phyloP scores from a whole-genome alignment of 1,140 invertebrate genomes.

The Microplitis mediator region DNA sequence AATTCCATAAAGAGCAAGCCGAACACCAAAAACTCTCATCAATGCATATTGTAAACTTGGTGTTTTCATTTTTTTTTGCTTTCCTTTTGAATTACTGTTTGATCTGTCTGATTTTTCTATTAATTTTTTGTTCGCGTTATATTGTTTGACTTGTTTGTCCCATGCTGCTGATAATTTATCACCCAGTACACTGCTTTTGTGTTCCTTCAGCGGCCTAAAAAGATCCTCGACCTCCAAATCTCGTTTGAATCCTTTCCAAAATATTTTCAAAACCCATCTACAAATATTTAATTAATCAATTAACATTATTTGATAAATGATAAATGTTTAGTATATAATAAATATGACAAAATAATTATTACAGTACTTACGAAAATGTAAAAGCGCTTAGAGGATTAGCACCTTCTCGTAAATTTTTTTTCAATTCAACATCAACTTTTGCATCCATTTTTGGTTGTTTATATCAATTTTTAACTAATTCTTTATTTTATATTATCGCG shows the following conservation, averaged over 20 bases:
- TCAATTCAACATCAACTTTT: conserved; percentile 53
- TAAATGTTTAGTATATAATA: no score
- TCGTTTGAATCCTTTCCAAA: conserved; percentile 69
- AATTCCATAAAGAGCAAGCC: conserved; percentile 62
- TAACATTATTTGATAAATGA: no score
- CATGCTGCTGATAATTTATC: conserved; percentile 53
- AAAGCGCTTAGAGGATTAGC: conserved; percentile 64
- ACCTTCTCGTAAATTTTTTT: conserved; percentile 62
- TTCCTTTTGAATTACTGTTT: conserved; percentile 17
- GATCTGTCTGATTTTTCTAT: neutral
- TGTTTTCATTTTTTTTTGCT: conserved; percentile 41
- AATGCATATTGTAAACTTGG: conserved; percentile 65
- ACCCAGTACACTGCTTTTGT: conserved; percentile 60
- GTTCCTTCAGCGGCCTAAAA: conserved; percentile 68
- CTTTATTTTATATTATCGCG: neutral
- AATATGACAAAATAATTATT: neutral
- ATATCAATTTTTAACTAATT: neutral
- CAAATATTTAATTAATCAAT: neutral
- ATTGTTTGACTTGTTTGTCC: conserved; percentile 44
- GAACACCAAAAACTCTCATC: conserved; percentile 62
- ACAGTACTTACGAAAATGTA: conserved; percentile 64
- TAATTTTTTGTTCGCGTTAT: neutral
- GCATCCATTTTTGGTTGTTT: conserved; percentile 55
- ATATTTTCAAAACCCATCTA: conserved; percentile 70
- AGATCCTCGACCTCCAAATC: conserved; percentile 73